A percentile compares a stretch with the other conserved stretches of the same genome.
These are phyloP conservation scores for Mylabris phalerata DNA, from an alignment of 1,140 invertebrate genomes.

Conservation along the genomic window DNA sequence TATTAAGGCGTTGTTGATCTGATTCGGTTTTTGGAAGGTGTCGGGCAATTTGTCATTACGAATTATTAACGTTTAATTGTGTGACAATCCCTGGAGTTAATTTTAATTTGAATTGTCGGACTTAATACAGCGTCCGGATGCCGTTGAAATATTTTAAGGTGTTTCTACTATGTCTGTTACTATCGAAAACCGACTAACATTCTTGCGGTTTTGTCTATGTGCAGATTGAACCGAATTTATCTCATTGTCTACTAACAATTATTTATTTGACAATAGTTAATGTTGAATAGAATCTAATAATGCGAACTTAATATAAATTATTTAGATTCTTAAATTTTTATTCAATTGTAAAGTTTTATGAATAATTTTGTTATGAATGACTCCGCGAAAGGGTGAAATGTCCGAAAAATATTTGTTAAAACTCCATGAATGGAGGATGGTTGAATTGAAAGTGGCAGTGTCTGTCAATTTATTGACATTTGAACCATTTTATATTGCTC, in stretches of 20 bases:
- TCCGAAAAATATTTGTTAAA: neutral
- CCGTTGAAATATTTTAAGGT: constrained; percentile 12
- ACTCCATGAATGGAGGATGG: constrained; percentile 19
- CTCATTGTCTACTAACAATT: neutral
- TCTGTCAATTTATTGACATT: constrained; percentile 25
- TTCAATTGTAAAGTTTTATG: too few relatives aligned
- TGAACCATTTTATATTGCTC: constrained; percentile 23
- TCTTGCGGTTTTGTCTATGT: constrained; percentile 11
- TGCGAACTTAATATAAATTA: too few relatives aligned
- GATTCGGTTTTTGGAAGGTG: neutral
- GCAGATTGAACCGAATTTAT: constrained; percentile 8
- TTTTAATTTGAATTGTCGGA: constrained; percentile 12
- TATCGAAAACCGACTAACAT: constrained; percentile 5
- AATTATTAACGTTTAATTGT: neutral
- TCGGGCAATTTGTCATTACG: neutral
- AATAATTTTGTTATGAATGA: too few relatives aligned
- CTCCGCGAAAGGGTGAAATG: too few relatives aligned
- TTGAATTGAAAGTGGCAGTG: constrained; percentile 17
- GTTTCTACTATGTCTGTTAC: neutral
- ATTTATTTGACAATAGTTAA: constrained; percentile 3
- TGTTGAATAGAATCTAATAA: neutral
- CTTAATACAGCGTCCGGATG: neutral
- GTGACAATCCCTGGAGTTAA: constrained; percentile 1
- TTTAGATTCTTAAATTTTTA: too few relatives aligned
- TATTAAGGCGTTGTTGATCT: too few relatives aligned